A percentile compares a stretch with the other conserved stretches of the same genome.
phyloP scores from a whole-genome alignment of 2,888 invertebrate genomes.

The Campoletis raptor region DNA sequence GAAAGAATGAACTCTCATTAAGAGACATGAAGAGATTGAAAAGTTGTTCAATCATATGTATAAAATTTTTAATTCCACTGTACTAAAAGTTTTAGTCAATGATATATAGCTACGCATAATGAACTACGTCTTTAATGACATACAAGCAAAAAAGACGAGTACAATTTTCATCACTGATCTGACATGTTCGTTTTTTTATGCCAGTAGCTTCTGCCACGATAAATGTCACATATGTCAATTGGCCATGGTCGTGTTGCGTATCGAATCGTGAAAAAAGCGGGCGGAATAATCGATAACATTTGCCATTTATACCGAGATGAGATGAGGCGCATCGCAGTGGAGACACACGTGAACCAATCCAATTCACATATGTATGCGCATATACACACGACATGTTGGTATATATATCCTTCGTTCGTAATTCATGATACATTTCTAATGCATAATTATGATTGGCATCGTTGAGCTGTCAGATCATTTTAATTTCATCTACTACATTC shows the following conservation, averaged over 20 bases:
- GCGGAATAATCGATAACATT: conserved; percentile 64
- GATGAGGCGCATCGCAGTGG: conserved; percentile 47
- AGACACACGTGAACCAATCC: conserved; percentile 26
- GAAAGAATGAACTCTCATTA: background rate
- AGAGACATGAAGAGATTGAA: background rate
- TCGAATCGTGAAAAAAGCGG: conserved; percentile 63
- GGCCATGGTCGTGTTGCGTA: conserved; percentile 49
- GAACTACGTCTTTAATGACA: background rate
- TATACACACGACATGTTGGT: background rate
- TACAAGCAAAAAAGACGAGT: conserved; percentile 27
- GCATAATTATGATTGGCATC: conserved; percentile 68
- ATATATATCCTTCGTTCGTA: background rate
- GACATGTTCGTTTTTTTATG: conserved; percentile 20
- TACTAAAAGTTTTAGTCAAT: background rate
- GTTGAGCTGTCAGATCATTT: conserved; percentile 48
- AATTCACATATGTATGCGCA: background rate
- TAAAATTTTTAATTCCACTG: background rate
- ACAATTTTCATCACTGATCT: conserved; percentile 57
- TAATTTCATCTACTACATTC: conserved; percentile 52
- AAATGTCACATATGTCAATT: conserved; percentile 63
- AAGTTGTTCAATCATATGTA: background rate
- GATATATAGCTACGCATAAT: background rate
- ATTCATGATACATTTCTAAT: conserved; percentile 63
- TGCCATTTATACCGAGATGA: conserved; percentile 45
- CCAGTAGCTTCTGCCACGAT: conserved; percentile 46